Conservation (phyloP, 2,888 invertebrate species). For the Luperina nickerlii region DNA sequence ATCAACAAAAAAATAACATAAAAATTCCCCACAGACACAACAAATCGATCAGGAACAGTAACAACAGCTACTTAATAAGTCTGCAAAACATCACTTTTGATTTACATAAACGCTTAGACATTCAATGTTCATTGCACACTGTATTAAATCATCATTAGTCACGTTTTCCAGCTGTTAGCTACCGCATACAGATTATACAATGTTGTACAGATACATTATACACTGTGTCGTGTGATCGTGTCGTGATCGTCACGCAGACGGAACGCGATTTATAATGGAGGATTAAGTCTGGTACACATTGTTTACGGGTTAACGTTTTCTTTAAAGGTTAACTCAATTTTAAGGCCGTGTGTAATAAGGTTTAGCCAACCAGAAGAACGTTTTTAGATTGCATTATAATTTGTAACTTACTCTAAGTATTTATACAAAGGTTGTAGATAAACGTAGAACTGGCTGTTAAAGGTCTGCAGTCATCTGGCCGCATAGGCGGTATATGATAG, state of each 20-base stretch:
- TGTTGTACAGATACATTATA: slow-evolving; percentile 5
- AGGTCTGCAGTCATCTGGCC: no score
- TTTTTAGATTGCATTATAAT: background rate
- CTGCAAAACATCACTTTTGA: slow-evolving; percentile 37
- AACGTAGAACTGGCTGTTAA: background rate
- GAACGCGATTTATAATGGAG: slow-evolving; percentile 11
- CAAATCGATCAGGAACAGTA: slow-evolving; percentile 41
- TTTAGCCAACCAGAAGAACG: background rate
- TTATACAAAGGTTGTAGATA: background rate
- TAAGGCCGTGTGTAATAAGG: background rate
- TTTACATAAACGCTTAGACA: slow-evolving; percentile 56
- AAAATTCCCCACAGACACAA: slow-evolving; percentile 13
- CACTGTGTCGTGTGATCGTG: slow-evolving; percentile 25
- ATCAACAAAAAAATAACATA: slow-evolving; percentile 7
- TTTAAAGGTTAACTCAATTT: background rate
- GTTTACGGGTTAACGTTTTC: background rate
- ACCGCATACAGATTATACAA: slow-evolving; percentile 49
- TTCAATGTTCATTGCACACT: slow-evolving; percentile 53
- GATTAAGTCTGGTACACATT: slow-evolving; percentile 26
- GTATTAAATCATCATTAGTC: slow-evolving; percentile 58
- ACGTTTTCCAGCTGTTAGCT: slow-evolving; percentile 51
- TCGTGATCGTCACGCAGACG: slow-evolving; percentile 42
- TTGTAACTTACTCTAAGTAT: background rate
- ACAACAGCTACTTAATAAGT: slow-evolving; percentile 36
- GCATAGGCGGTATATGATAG: background rate